Conservation (phyloP, 2,113 vertebrate genomes). For the Setophaga kirtlandii region DNA sequence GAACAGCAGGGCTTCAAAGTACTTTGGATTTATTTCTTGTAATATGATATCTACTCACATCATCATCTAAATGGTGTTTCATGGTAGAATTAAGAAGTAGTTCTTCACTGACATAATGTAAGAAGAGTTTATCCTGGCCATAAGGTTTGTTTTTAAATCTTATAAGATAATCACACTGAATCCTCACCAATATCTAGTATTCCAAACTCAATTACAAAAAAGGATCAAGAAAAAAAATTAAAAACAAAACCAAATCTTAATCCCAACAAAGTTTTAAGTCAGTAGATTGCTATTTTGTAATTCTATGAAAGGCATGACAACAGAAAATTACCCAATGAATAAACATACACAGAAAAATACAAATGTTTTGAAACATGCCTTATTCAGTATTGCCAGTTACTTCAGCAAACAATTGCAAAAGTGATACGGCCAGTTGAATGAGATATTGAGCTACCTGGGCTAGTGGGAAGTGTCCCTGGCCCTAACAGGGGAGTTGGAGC, state of each 20-base stretch:
- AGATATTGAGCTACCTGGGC: background rate
- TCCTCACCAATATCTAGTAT: background rate
- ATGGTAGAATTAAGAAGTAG: background rate
- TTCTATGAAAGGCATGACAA: background rate
- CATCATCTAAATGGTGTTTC: background rate
- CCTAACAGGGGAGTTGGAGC: background rate
- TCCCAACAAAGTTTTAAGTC: background rate
- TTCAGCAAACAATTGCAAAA: background rate
- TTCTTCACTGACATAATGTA: background rate
- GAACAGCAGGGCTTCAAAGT: background rate
- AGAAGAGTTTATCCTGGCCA: background rate
- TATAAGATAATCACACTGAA: background rate
- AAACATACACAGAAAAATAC: background rate
- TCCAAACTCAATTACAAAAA: background rate
- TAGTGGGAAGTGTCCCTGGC: background rate
- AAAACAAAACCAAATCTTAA: background rate
- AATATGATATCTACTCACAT: background rate
- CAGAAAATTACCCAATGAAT: background rate
- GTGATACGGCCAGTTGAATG: background rate
- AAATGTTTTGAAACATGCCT: background rate
- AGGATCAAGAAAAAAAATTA: background rate
- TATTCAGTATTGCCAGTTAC: background rate
- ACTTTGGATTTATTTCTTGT: conserved; percentile 2
- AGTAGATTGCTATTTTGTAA: background rate
- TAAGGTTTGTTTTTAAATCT: background rate